These are phyloP conservation scores for Ennomos quercinarius DNA, from an alignment of 2,888 invertebrate genomes.

Conservation along the genomic window DNA sequence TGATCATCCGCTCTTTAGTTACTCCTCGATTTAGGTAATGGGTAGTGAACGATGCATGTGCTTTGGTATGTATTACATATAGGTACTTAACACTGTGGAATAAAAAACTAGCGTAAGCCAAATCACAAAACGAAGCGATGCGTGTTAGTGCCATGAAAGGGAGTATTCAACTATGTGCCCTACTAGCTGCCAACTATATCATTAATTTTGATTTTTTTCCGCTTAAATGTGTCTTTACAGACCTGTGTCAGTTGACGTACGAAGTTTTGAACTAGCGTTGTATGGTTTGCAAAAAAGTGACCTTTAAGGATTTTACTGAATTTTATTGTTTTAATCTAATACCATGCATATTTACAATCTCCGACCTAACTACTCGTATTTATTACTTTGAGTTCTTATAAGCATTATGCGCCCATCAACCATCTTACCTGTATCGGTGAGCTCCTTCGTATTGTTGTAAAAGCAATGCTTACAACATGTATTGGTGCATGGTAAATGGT, in stretches of 20 bases:
- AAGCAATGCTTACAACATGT: too few species aligned
- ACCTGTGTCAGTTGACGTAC: slow-evolving; percentile 79
- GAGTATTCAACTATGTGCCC: slow-evolving; percentile 72
- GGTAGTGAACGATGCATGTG: not conserved
- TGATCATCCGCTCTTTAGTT: too few species aligned
- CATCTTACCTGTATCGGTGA: too few species aligned
- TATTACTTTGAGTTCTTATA: too few species aligned
- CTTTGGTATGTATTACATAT: slow-evolving; percentile 7
- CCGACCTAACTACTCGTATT: too few species aligned
- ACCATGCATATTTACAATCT: too few species aligned
- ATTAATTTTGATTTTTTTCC: slow-evolving; percentile 85
- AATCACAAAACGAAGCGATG: slow-evolving; percentile 52
- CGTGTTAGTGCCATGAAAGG: slow-evolving; percentile 59
- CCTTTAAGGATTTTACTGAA: not conserved
- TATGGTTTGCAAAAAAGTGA: slow-evolving; percentile 58
- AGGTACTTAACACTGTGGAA: slow-evolving; percentile 4
- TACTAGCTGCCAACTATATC: slow-evolving; percentile 80
- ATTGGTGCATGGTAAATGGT: too few species aligned
- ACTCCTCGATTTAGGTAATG: too few species aligned
- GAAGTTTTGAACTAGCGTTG: slow-evolving; percentile 46
- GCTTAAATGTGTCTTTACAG: slow-evolving; percentile 83
- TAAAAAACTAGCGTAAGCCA: slow-evolving; percentile 34
- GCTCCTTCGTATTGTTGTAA: too few species aligned
- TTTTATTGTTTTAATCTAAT: too few species aligned
- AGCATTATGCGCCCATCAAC: too few species aligned